These are phyloP conservation scores for Lissocephala sabroskyi DNA, from an alignment of 2,888 invertebrate genomes.

Conservation along the genomic window DNA sequence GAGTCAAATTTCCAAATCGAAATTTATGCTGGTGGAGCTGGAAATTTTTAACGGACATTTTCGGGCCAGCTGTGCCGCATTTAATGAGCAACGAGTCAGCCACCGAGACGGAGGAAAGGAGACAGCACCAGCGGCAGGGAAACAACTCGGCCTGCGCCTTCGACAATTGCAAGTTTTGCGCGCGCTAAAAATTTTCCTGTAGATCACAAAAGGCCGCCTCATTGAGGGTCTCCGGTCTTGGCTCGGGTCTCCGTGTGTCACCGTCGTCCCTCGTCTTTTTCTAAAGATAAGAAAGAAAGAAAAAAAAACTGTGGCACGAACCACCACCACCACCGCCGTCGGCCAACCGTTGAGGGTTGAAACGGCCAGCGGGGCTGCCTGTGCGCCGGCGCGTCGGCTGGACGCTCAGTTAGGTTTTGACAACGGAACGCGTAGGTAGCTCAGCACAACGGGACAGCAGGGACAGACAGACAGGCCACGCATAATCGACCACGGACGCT, in stretches of 20 bases:
- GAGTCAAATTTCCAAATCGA: too few species aligned
- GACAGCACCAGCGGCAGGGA: neutral
- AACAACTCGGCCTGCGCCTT: slow-evolving; percentile 18
- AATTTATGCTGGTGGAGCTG: too few species aligned
- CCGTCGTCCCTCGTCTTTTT: neutral
- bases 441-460: slow-evolving; percentile 12
- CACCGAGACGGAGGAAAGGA: neutral
- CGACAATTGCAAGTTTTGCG: slow-evolving; percentile 60
- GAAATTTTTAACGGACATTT: too few species aligned
- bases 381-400: slow-evolving; percentile 23
- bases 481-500: slow-evolving; percentile 25
- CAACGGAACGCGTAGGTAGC: slow-evolving; percentile 62
- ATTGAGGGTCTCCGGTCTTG: slow-evolving; percentile 16
- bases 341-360: neutral
- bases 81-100: slow-evolving; percentile 4
- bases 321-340: slow-evolving; percentile 40
- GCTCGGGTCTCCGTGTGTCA: slow-evolving; percentile 5
- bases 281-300: slow-evolving; percentile 10
- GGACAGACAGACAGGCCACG: slow-evolving; percentile 10
- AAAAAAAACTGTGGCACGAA: slow-evolving; percentile 50
- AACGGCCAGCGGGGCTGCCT: slow-evolving; percentile 15
- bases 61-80: too few species aligned
- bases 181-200: slow-evolving; percentile 51
- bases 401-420: slow-evolving; percentile 64
- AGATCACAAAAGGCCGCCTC: slow-evolving; percentile 23